Evolutionary conservation across 2,888 invertebrate genomes (phyloP).

Genomic region (Mesorhabditis sp.): DNA sequence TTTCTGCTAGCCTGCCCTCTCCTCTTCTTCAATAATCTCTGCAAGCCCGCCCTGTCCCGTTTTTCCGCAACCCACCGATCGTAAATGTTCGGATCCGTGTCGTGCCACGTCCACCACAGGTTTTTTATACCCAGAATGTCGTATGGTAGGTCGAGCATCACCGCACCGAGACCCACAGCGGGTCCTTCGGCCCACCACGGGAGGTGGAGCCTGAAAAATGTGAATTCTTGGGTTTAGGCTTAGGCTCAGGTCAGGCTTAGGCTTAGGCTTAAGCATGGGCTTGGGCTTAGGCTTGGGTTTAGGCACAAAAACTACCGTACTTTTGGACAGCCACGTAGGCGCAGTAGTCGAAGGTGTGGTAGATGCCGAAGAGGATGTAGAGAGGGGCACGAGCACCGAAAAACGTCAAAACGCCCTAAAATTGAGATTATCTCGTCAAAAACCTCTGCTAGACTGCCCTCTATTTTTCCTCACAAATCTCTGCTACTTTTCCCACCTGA

Average conservation of each 20-base stretch:
- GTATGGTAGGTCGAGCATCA: conserved; percentile 74
- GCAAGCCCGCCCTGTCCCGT: not conserved
- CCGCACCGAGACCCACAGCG: conserved; percentile 70
- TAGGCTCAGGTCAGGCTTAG: conserved; percentile 9
- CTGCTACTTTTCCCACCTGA: conserved; percentile 51
- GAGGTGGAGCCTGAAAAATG: conserved; percentile 60
- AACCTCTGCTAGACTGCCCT: too few relatives aligned
- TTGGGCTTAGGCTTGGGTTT: too few relatives aligned
- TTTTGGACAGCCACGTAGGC: conserved; percentile 61
- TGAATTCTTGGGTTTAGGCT: not conserved
- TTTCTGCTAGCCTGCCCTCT: too few relatives aligned
- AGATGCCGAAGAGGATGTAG: conserved; percentile 71
- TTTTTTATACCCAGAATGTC: conserved; percentile 76
- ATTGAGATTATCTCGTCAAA: not conserved
- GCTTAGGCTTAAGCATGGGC: too few relatives aligned
- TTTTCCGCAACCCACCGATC: conserved; percentile 17
- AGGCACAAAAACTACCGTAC: conserved; percentile 15
- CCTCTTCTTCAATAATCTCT: too few relatives aligned
- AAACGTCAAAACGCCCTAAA: conserved; percentile 67
- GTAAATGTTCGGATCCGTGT: conserved; percentile 64
- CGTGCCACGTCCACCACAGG: conserved; percentile 80
- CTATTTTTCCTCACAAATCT: conserved; percentile 44
- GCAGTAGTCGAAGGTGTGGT: conserved; percentile 64
- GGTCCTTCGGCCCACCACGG: conserved; percentile 62
- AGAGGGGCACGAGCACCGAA: conserved; percentile 72